phyloP scores from a whole-genome alignment of 2,888 invertebrate species.

The Bellardia pandia region DNA sequence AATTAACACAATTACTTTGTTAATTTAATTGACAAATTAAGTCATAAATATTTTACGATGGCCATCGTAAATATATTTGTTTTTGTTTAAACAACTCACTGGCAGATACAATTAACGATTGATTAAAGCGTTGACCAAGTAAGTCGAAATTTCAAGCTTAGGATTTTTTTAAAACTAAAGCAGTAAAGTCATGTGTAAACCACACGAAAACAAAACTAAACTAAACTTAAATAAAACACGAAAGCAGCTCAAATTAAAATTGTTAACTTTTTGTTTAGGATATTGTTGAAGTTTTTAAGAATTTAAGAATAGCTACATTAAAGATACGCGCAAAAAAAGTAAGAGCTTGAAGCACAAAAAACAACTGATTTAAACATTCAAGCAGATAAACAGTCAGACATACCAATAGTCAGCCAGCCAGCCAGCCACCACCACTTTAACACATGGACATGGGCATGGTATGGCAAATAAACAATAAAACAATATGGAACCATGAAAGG shows the following conservation, averaged over 20 bases:
- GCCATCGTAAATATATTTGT: slow-evolving; percentile 4
- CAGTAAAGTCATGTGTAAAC: slow-evolving; percentile 1
- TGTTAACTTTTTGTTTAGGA: background rate
- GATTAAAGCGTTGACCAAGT: slow-evolving; percentile 14
- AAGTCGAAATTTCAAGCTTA: background rate
- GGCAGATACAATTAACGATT: slow-evolving; percentile 2
- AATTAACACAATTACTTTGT: slow-evolving; percentile 12
- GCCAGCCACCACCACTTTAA: slow-evolving; percentile 1
- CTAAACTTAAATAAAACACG: background rate
- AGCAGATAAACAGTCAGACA: background rate
- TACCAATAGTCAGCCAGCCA: background rate
- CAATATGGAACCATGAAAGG: slow-evolving; percentile 47
- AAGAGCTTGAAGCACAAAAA: slow-evolving; percentile 21
- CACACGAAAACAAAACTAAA: background rate
- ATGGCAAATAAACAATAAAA: slow-evolving; percentile 47
- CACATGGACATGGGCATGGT: slow-evolving; percentile 41
- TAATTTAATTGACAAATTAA: slow-evolving; percentile 51
- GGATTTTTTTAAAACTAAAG: slow-evolving; percentile 2
- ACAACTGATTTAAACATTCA: background rate
- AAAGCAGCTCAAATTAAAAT: slow-evolving; percentile 17
- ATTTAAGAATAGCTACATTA: slow-evolving; percentile 23
- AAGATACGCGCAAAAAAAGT: slow-evolving; percentile 29
- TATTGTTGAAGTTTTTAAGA: background rate
- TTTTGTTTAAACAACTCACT: slow-evolving; percentile 23
- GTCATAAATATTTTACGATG: slow-evolving; percentile 57